Base-by-base conservation (phyloP, 2,888 invertebrate genomes). In the Tetheella fluctuosa region DNA sequence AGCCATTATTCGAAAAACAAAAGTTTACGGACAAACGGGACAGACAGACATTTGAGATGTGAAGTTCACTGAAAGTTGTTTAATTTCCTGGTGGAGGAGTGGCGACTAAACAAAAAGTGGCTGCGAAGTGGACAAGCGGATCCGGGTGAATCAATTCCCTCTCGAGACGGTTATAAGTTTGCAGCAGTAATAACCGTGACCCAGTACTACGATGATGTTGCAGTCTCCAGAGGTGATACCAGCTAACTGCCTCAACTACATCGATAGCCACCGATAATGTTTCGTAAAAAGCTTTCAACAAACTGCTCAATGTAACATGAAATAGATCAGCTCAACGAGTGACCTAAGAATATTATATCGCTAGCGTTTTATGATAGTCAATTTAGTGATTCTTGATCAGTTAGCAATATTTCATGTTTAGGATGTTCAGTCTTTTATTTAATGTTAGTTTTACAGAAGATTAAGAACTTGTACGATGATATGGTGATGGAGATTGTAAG, bases 71-170 rank as follows among this genome's bases (percentile, higher is more conserved):
- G 10, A 48, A 48, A 48, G 10, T 48, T 48, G 48, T 48, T 48
- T 48, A 48, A 48, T 48, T 48, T 48, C 48, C 48, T 48, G 48
- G 48, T 48, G 10, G 48, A 48, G 17, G 20, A 10, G 48, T 20
- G 10, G 17, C 48, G 20, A 20, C 48, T 48, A 20, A 20, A 20
- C 48, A 48, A 48, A 48, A 48, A 48, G 48, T 48, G 48, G 17
- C 48, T n/a, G 48, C 48, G 20, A n/a, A 48, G 10, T 48, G 10
- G 20, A 48, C 48, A 7, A 20, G 42, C 17, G 17, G 42, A 20
- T 20, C 42, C 20, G 1, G 1, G 0, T 34, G n/a, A 39, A 15
- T 39, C 39, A 39, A 39, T 39, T 39, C 39, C n/a, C 39, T 39
- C 39, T 39, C 15, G n/a, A 39, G 6, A 39, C 8, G n/a, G 1